A percentile compares a stretch with the other conserved stretches of the same genome.
Evolutionary conservation across 2,113 vertebrate genomes (phyloP).

Genomic region (Triplophysa siluroides): DNA sequence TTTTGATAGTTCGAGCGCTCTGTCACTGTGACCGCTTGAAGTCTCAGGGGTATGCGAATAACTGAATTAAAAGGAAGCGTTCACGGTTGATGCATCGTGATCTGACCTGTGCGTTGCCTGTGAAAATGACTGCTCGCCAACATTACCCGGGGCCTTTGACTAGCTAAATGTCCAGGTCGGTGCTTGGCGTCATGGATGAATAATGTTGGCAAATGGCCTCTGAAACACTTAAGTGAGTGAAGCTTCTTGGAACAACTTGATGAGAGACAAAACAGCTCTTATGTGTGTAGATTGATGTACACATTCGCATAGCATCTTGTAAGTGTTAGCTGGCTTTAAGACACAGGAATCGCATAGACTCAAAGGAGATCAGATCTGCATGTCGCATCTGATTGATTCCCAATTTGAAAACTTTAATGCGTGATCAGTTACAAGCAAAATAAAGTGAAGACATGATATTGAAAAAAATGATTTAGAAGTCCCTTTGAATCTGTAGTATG

Average conservation of each 20-base stretch:
- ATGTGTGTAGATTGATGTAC: not conserved
- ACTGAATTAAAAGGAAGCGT: slow-evolving; percentile 39
- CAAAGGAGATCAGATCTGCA: not conserved
- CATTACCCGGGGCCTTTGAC: slow-evolving; percentile 45
- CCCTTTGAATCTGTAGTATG: not conserved
- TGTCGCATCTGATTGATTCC: not conserved
- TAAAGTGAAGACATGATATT: not conserved
- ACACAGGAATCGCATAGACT: not conserved
- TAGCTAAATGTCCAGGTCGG: slow-evolving; percentile 46
- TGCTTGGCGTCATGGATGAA: slow-evolving; percentile 40
- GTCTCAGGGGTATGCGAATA: slow-evolving; percentile 32
- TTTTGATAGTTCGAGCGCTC: slow-evolving; percentile 33
- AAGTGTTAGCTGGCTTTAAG: not conserved
- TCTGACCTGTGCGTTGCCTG: slow-evolving; percentile 20
- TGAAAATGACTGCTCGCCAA: slow-evolving; percentile 46
- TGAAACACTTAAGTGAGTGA: slow-evolving; percentile 36
- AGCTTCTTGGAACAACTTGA: slow-evolving; percentile 26
- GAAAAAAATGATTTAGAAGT: too few relatives aligned
- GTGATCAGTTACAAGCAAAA: not conserved
- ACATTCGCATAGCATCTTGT: not conserved
- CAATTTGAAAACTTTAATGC: not conserved
- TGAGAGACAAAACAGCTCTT: slow-evolving; percentile 5
- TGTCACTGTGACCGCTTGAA: slow-evolving; percentile 16
- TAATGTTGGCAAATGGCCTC: slow-evolving; percentile 27
- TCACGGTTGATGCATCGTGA: not conserved